Base-by-base conservation (phyloP, 37 sponge, comb jelly and placozoan species). In the Ephydatia muelleri region DNA sequence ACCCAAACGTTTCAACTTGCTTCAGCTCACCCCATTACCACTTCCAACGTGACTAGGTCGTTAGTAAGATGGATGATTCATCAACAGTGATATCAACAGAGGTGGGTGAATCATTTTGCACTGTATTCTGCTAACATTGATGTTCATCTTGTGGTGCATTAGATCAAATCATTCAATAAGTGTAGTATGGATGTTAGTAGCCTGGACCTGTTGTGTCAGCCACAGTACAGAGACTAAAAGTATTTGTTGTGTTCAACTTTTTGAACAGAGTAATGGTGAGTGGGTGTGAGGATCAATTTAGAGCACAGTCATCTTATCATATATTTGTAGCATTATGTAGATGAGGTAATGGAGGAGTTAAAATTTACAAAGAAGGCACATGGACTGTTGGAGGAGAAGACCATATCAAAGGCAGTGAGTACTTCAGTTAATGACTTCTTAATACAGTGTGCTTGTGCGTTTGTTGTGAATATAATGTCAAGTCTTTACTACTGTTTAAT, bases 241-340 rank as follows among this genome's bases (percentile, higher is more conserved):
- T 90, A 3, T 47, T 66, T 28, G 34, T 77, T 64, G 72, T 86
- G 35, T 82, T 77, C 68, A 77, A 82, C 26, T 86, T 90, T 69
- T 66, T 86, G 34, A 82, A 76, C 40, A 70, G 79, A 2, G 3
- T 89, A 29, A 36, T 81, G 49, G 49, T 9, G 66, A 81, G 36
- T 37, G 13, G 2, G 3, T 57, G 57, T 4, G 1, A 21, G 12
- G 14, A 11, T 1, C 16, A 34, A 33, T 1, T 11, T 65, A 21
- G n/a, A 23, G n/a, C n/a, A 1, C 30, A 13, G 13, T 71, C 30
- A 13, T 33, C 23, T 13, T 23, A 34, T 21, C 23, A 14, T 13
- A 71, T 34, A 14, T 11, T 36, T 30, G 13, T 76, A 67, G 36
- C 2, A 5, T 4, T 88, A 19, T 71, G 77, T 65, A 30, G 82